Base-by-base conservation (phyloP, 2,888 invertebrate species). In the Oeneis ivallda region DNA sequence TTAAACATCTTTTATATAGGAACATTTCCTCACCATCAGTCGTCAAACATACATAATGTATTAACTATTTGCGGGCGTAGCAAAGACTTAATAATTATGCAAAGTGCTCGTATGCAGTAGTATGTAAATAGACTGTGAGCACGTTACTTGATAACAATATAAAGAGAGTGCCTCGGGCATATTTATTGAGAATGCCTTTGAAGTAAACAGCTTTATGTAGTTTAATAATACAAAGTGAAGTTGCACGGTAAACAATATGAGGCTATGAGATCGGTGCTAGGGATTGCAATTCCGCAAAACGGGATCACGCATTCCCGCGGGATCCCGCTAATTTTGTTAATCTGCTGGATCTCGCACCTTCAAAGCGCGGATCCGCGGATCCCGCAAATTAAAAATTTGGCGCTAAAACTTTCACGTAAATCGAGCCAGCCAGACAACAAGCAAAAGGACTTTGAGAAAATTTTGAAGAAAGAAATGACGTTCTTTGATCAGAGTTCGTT, bases 1-100 rank as follows among this genome's bases (percentile, higher is more conserved):
- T 37, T n/a, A n/a, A 37, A 37, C 9, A 8, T 37, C 7, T 37
- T 37, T 37, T 45, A n/a, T 7, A n/a, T 15, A 15, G 15, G 3
- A 15, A 45, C 15, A 15, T 45, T 45, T 45, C 7, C 15, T 45
- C 4, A 45, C 45, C 15, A 45, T 45, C 45, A n/a, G 45, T 15
- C 45, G 7, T n/a, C 45, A 4, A 26, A 26, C 26, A 45, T 45
- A n/a, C 45, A 15, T 37, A 37, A 45, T 9, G 8, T 17, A 17
- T 52, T 32, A 52, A 32, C 37, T 54, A 11, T 39, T 11, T 11
- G 37, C 54, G 9, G 53, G n/a, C 10, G 37, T 15, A 17, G 37
- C 54, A 37, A 37, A 54, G 37, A 37, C 54, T 54, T 37, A 10
- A 37, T 54, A 39, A 15, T 54, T 37, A 54, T 54, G 54, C 54